Conservation (phyloP, 2,797 vertebrate genomes). For the Trichosurus vulpecula region DNA sequence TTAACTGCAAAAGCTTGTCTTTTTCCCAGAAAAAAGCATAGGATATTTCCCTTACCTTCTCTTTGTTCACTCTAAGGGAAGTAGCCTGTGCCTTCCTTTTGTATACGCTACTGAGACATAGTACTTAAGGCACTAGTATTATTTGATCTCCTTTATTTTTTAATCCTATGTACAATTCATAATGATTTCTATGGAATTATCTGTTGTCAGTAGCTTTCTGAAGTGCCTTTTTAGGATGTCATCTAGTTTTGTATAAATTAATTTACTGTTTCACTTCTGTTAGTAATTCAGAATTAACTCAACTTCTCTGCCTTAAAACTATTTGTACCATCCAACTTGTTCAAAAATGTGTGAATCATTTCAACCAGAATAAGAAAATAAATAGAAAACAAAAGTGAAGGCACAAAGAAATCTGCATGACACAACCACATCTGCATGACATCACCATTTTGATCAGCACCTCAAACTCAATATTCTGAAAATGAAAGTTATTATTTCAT, state of each 20-base stretch:
- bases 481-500: not conserved
- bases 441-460: not conserved
- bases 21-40: not conserved
- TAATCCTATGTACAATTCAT: not conserved
- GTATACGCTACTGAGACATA: not conserved
- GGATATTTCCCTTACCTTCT: not conserved
- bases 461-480: not conserved
- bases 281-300: slow-evolving; percentile 27
- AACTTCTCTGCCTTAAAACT: not conserved
- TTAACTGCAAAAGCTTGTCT: slow-evolving; percentile 47
- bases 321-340: not conserved
- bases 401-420: not conserved
- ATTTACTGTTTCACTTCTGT: slow-evolving; percentile 16
- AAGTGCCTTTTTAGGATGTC: not conserved
- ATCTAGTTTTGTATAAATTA: not conserved
- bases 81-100: slow-evolving; percentile 4
- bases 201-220: not conserved
- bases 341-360: not conserved
- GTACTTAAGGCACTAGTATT: not conserved
- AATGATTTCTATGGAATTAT: not conserved
- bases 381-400: not conserved
- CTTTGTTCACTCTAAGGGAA: not conserved
- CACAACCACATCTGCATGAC: not conserved
- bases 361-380: not conserved
- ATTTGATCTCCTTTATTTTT: not conserved